A percentile compares a stretch with the other conserved stretches of the same genome.
Conservation (phyloP, 2,888 invertebrate species). For the Cheilosia urbana region DNA sequence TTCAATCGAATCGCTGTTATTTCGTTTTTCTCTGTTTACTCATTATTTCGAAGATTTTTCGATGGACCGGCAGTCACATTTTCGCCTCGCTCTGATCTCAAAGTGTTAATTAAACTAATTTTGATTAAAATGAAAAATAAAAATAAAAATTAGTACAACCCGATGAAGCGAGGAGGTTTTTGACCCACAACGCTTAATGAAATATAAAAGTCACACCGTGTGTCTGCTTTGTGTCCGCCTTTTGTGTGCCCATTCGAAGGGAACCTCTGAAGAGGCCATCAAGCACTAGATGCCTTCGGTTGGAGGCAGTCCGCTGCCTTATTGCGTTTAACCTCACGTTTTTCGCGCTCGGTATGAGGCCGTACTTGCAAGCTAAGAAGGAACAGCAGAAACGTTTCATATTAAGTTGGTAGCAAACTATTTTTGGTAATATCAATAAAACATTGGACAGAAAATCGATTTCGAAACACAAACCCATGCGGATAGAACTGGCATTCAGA, state of each 20-base stretch:
- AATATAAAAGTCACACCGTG: slow-evolving; percentile 30
- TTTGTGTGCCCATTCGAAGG: neutral
- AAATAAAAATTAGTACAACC: slow-evolving; percentile 32
- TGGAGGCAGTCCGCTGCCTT: slow-evolving; percentile 17
- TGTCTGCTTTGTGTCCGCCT: neutral
- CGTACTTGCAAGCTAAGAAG: slow-evolving; percentile 10
- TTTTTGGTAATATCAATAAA: slow-evolving; percentile 75
- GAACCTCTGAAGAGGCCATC: neutral
- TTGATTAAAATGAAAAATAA: slow-evolving; percentile 68
- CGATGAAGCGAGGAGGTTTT: slow-evolving; percentile 55
- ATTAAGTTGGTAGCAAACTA: slow-evolving; percentile 75
- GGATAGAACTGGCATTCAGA: neutral
- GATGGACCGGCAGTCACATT: slow-evolving; percentile 42
- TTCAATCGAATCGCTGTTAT: slow-evolving; percentile 6
- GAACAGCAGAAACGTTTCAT: slow-evolving; percentile 36
- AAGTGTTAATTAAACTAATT: slow-evolving; percentile 74
- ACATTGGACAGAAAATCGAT: slow-evolving; percentile 63
- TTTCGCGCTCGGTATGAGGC: slow-evolving; percentile 54
- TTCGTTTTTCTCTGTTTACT: slow-evolving; percentile 23
- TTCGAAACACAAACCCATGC: slow-evolving; percentile 30
- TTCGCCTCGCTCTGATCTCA: slow-evolving; percentile 12
- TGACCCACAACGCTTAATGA: slow-evolving; percentile 55
- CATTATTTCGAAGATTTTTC: slow-evolving; percentile 35
- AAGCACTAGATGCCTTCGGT: slow-evolving; percentile 17
- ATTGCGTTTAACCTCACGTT: slow-evolving; percentile 62